Conservation (phyloP, 2,888 invertebrate species). For the Euphydryas editha region DNA sequence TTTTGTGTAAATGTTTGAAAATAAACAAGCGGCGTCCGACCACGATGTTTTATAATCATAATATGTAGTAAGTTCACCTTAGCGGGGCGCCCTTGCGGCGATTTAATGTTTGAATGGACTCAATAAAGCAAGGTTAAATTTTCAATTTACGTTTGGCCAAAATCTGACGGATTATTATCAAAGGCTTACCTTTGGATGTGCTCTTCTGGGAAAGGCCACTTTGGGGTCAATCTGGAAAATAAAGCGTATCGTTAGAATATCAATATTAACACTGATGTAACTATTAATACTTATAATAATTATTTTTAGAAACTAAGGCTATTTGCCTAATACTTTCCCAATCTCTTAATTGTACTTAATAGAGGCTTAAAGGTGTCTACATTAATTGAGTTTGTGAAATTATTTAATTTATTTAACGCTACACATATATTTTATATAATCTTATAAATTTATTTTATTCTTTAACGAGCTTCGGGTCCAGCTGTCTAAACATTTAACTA, state of each 20-base stretch:
- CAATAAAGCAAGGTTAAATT: conserved; percentile 65
- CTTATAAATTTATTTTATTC: too few species aligned
- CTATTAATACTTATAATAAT: not conserved
- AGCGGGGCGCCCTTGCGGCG: conserved; percentile 55
- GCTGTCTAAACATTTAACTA: too few species aligned
- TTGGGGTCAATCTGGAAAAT: conserved; percentile 98
- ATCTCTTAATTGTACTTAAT: too few species aligned
- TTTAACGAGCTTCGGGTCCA: too few species aligned
- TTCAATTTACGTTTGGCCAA: conserved; percentile 62
- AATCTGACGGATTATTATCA: conserved; percentile 52
- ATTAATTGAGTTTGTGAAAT: too few species aligned
- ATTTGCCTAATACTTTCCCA: not conserved
- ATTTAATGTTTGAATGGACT: conserved; percentile 67
- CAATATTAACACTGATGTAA: not conserved
- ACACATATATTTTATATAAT: too few species aligned
- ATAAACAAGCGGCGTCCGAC: conserved; percentile 71
- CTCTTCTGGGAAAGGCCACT: conserved; percentile 99
- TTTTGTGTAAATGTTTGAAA: conserved; percentile 81
- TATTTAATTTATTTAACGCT: too few species aligned
- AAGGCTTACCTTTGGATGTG: conserved; percentile 97
- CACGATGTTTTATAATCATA: conserved; percentile 63
- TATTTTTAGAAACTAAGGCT: not conserved
- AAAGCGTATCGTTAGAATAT: conserved; percentile 47
- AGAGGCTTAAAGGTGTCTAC: too few species aligned
- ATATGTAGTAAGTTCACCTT: conserved; percentile 67